Evolutionary conservation across 2,113 vertebrate genomes (phyloP).

Genomic region (Varanus salvator): DNA sequence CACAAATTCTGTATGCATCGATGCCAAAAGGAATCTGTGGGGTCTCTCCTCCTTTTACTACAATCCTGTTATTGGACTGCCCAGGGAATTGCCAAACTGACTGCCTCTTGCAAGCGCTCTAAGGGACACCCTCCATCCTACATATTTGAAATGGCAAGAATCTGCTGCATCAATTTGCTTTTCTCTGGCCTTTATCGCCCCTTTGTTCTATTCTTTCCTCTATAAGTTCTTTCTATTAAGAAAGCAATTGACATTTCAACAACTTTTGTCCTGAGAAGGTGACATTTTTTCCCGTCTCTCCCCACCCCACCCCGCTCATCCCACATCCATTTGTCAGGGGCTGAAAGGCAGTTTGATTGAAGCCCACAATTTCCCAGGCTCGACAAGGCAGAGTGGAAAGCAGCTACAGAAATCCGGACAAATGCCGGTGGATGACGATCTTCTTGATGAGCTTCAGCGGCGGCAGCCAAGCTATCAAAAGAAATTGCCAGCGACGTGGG

Average conservation of each 20-base stretch:
- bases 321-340: conserved; percentile 22
- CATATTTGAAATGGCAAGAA: background rate
- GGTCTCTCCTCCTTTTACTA: background rate
- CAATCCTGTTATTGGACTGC: too few relatives aligned
- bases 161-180: background rate
- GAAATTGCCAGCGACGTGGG: background rate
- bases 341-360: conserved; percentile 16
- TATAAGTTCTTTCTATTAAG: conserved; percentile 24
- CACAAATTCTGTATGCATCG: background rate
- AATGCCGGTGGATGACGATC: background rate
- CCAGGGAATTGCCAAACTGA: background rate
- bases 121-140: background rate
- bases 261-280: conserved; percentile 5
- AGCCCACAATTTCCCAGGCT: conserved; percentile 16
- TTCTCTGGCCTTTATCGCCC: background rate
- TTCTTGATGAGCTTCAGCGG: background rate
- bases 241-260: conserved; percentile 28
- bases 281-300: background rate
- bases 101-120: background rate
- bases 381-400: background rate
- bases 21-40: background rate
- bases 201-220: background rate
- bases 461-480: background rate
- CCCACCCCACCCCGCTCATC: background rate
- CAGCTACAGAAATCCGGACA: background rate